phyloP scores from a whole-genome alignment of 2,888 invertebrate genomes.

The Mantis religiosa region DNA sequence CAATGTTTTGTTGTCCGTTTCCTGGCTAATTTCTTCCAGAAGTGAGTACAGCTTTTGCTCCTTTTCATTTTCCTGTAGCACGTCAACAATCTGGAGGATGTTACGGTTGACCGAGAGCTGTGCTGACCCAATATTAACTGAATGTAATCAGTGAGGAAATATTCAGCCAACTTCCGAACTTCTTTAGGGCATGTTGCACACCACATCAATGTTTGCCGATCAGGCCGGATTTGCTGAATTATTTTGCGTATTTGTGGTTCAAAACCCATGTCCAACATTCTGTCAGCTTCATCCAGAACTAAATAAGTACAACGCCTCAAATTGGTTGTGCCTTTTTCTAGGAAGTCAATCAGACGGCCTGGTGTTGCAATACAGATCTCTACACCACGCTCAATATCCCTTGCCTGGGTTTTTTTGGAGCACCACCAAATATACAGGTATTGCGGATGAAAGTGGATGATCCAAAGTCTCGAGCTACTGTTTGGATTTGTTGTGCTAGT shows the following conservation, averaged over 20 bases:
- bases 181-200: conserved; percentile 99
- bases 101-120: no score
- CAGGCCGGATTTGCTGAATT: conserved; percentile 87
- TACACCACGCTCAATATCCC: conserved; percentile 42
- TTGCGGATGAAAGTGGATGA: conserved; percentile 70
- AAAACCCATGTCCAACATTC: conserved; percentile 98
- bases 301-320: conserved; percentile 45
- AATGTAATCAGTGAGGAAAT: conserved; percentile 86
- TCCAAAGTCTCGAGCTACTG: conserved; percentile 77
- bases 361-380: conserved; percentile 53
- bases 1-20: conserved; percentile 64
- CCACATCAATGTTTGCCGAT: conserved; percentile 98
- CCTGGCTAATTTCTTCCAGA: conserved; percentile 59
- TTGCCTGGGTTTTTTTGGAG: conserved; percentile 71
- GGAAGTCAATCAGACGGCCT: conserved; percentile 50
- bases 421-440: conserved; percentile 86
- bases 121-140: no score
- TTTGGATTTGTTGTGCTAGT: conserved; percentile 86
- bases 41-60: conserved; percentile 54
- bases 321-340: conserved; percentile 42
- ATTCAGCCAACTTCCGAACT: conserved; percentile 85
- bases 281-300: conserved; percentile 54
- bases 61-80: no score
- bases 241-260: conserved; percentile 94
- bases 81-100: no score